Percentiles rank a stretch among this genome's conserved stretches.
These are phyloP conservation scores for Helogale parvula DNA, from an alignment of 2,113 vertebrate genomes.

Conservation along the genomic window DNA sequence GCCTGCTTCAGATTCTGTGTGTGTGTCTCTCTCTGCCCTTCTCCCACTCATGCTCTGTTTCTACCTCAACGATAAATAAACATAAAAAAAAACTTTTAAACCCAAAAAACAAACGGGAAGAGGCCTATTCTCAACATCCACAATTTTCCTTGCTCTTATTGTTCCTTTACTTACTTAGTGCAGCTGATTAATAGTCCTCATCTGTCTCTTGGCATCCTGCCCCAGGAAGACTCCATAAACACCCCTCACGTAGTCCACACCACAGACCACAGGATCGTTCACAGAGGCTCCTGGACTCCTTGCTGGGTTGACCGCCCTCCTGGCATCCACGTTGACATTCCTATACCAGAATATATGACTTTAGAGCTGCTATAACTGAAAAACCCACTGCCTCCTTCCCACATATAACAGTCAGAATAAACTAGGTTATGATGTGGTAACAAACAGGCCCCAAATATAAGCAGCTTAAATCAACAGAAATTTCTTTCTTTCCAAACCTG, in stretches of 20 bases:
- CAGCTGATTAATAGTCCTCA: neutral
- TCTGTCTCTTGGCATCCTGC: neutral
- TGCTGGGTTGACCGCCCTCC: neutral
- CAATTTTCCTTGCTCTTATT: neutral
- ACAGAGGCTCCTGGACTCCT: neutral
- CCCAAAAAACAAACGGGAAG: neutral
- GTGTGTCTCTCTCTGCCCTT: no score
- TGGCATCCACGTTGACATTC: neutral
- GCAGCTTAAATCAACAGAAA: neutral
- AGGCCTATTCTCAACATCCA: neutral
- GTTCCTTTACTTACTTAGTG: neutral
- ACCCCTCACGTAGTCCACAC: no score
- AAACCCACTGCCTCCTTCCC: neutral
- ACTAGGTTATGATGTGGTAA: neutral
- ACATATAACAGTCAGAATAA: neutral
- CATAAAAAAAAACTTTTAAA: no score
- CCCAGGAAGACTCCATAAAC: neutral
- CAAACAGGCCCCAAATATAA: neutral
- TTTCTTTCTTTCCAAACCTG: neutral
- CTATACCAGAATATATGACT: neutral
- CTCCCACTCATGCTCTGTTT: no score
- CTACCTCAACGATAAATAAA: no score
- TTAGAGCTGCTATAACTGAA: neutral
- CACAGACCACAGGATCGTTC: neutral
- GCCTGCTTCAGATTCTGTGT: no score